Base-by-base conservation (phyloP, 2,797 vertebrate genomes). In the Enteromius treurensis region DNA sequence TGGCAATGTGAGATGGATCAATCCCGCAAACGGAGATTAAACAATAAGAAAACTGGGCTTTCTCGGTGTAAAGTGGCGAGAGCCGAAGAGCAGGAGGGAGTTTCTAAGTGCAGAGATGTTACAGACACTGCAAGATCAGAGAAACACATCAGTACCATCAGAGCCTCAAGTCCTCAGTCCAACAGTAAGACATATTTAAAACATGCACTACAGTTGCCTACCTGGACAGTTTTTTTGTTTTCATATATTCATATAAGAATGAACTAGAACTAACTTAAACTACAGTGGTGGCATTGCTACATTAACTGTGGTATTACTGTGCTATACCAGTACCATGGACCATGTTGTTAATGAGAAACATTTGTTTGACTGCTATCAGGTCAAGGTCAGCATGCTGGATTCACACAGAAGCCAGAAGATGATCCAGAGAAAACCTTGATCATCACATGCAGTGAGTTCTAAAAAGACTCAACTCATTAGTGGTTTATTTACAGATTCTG, bases 401-500 rank as follows among this genome's bases (percentile, higher is more conserved):
- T 60, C 55, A 40, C 21, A 26, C 32, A 45, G 34, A 83, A 73
- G 21, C 70, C 76, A 26, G 86, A 80, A 29, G 74, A 89, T 67
- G 75, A 85, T 58, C 34, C 83, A 62, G 65, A 81, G 62, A 83
- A 85, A 19, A 51, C 26, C 13, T 77, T 89, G 17, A 37, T 83
- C 75, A 89, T 89, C 77, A 83, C 77, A 2, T 78, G 74, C 17
- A 80, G 88, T 88, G 73, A 81, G 85, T 45, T 23, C 1, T 32
- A 3, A 64, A 40, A 29, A 19, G 0, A 19, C 1, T 74, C 4
- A 34, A 1, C 37, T 29, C 49, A 34, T 23, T 26, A 64, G 37
- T 34, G 3, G 9, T 40, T 5, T 75, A n/a, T 55, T 40, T 13
- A 26, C n/a, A 23, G 13, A 58, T 76, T 4, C 21, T 26, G 15